Base-by-base conservation (phyloP, 2,888 invertebrate genomes). In the Caradrina kadenii region DNA sequence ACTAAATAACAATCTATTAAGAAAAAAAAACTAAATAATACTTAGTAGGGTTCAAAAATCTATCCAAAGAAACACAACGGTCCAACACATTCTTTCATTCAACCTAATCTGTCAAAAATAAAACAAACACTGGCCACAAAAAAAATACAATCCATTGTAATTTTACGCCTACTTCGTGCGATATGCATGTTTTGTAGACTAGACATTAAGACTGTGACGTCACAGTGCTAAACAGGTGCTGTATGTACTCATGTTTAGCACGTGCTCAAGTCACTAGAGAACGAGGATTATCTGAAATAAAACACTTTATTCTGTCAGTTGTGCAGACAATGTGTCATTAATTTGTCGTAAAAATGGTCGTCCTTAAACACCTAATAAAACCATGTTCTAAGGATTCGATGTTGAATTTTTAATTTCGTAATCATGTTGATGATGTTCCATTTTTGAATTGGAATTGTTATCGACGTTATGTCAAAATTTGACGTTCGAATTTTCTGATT, bases 181-280 rank as follows among this genome's bases (percentile, higher is more conserved):
- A 56, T 53, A 65, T 73, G 53, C 79, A 65, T 58, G 69, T 45
- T 15, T 65, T 69, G 58, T 76, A 42, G 49, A 35, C 54, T 64
- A 80, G 62, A 69, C 59, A 22, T 62, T 48, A 63, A 21, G 26
- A 50, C 7, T 66, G 19, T 79, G 65, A 80, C 80, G 70, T 76
- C 75, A 77, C 31, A 58, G 45, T 78, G 66, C 17, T 52, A 39
- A 60, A 66, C 77, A 80, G 71, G 81, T 76, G 80, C 63, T 61
- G 17, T 39, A 42, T 35, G 50, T 62, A 63, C 26, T 26, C 63
- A 80, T 75, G 76, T 49, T 31, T 21, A 42, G 55, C 80, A 80
- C 77, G 77, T 77, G 80, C 60, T 64, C 13, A 61, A 65, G 39
- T 54, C 60, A 68, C 42, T 54, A 59, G 17, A 69, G 19, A 65